These are phyloP conservation scores for Trichogramma evanescens DNA, from an alignment of 2,888 invertebrate species.

Conservation along the genomic window DNA sequence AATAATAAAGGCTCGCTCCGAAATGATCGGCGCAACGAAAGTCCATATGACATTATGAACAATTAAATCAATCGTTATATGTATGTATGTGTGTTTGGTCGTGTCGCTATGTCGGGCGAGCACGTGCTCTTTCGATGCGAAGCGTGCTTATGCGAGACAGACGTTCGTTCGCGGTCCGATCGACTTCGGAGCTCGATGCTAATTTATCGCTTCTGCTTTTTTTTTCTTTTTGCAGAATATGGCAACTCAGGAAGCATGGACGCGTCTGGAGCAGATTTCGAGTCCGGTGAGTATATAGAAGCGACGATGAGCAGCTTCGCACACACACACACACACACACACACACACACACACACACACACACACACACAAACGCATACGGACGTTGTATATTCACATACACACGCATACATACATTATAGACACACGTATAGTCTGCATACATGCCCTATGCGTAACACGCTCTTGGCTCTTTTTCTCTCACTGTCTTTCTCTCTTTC, in stretches of 20 bases:
- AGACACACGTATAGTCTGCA: too few relatives aligned
- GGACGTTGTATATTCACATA: background rate
- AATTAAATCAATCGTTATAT: background rate
- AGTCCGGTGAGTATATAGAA: constrained; percentile 59
- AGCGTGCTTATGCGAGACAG: background rate
- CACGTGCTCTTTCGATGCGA: background rate
- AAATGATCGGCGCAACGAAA: too few relatives aligned
- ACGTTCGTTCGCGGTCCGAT: too few relatives aligned
- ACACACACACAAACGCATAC: background rate
- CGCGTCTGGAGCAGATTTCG: constrained; percentile 71
- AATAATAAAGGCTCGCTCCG: too few relatives aligned
- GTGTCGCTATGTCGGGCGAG: background rate
- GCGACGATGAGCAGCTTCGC: background rate
- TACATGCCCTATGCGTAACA: too few relatives aligned
- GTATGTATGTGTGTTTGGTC: background rate
- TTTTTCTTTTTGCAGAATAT: constrained; percentile 59
- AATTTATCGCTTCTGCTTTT: background rate
- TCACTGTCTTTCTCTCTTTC: too few relatives aligned
- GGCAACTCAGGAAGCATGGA: constrained; percentile 70
- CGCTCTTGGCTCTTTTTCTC: too few relatives aligned
- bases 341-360: background rate
- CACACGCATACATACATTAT: background rate
- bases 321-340: background rate
- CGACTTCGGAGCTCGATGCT: background rate
- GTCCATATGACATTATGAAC: too few relatives aligned